Evolutionary conservation across 2,113 vertebrate species (phyloP), one percentile per base, ranked within the genome.

Genomic region (Lota lota): DNA sequence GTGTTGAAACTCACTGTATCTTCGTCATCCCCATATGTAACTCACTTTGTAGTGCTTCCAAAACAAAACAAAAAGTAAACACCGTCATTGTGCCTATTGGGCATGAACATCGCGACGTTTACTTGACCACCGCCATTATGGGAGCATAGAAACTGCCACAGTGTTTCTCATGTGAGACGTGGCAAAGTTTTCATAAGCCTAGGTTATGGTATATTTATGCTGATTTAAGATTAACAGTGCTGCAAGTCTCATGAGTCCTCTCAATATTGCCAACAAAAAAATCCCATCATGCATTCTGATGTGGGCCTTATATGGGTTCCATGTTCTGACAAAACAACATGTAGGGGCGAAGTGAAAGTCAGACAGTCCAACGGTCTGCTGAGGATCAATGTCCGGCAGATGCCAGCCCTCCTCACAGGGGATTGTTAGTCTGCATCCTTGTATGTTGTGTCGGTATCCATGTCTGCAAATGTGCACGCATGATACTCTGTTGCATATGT

Each of bases 321-420:
- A 66, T 70, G 63, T 53, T 64, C 57, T 66, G 50, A 51, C 61
- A 73, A 80, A 81, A 74, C 33, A 64, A 81, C 74, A 47, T 47
- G 8, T 8, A 14, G 10, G 12, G 10, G 12, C 40, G 40, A 47
- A 47, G 40, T 47, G 40, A 47, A 47, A 47, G 40, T 61, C 67
- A 64, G 71, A 69, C 58, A 73, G 28, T 70, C 65, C 72, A 56
- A 66, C 65, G 61, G 64, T 59, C 67, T 69, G 66, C 19, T 70
- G 64, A 60, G 66, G 75, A 69, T 60, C 63, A 68, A 65, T 78
- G 66, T 83, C 79, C 19, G 70, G 80, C 83, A 88, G 83, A 74
- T 81, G 78, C 69, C 81, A 22, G 24, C 50, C 84, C 77, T 77
- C 40, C 40, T 14, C 40, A 79, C 69, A 62, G 63, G 40, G 3